Percentiles rank a stretch among this genome's conserved stretches.
Conservation (phyloP, 1,140 invertebrate genomes). For the Oryctes rhinoceros region DNA sequence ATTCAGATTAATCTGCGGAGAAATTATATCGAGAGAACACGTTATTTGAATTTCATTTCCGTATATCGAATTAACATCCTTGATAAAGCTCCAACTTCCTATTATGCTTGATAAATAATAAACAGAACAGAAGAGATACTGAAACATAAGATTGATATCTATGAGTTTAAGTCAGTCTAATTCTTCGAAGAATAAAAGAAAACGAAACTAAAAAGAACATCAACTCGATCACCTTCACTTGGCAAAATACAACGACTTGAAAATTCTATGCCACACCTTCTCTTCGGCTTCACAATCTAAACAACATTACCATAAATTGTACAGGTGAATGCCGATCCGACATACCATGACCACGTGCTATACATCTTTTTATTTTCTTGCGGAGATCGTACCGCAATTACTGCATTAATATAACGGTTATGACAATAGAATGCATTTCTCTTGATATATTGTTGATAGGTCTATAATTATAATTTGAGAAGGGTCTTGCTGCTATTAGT, state of each 20-base stretch:
- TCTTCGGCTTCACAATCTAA: conserved; percentile 18
- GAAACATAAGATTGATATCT: not conserved
- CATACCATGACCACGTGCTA: conserved; percentile 17
- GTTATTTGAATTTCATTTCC: conserved; percentile 5
- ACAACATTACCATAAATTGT: conserved; percentile 19
- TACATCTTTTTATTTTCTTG: conserved; percentile 6
- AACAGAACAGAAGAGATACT: not conserved
- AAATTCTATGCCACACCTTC: conserved; percentile 13
- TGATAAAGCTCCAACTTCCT: not conserved
- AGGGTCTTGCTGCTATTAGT: not conserved
- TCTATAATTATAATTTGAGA: conserved; percentile 7
- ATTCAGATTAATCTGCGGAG: not conserved
- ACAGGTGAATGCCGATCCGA: conserved; percentile 8
- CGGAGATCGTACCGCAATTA: not conserved
- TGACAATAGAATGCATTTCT: conserved; percentile 12
- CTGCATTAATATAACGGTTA: conserved; percentile 18
- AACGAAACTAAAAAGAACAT: not conserved
- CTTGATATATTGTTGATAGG: not conserved
- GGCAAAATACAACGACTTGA: conserved; percentile 14
- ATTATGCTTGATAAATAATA: not conserved
- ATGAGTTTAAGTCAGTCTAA: not conserved
- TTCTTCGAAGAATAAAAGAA: conserved; percentile 10
- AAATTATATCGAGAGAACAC: conserved; percentile 4
- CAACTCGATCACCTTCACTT: conserved; percentile 13
- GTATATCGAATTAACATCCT: not conserved